These are phyloP conservation scores for Phoxinus dragarum DNA, from an alignment of 2,797 vertebrate genomes.

Conservation along the genomic window DNA sequence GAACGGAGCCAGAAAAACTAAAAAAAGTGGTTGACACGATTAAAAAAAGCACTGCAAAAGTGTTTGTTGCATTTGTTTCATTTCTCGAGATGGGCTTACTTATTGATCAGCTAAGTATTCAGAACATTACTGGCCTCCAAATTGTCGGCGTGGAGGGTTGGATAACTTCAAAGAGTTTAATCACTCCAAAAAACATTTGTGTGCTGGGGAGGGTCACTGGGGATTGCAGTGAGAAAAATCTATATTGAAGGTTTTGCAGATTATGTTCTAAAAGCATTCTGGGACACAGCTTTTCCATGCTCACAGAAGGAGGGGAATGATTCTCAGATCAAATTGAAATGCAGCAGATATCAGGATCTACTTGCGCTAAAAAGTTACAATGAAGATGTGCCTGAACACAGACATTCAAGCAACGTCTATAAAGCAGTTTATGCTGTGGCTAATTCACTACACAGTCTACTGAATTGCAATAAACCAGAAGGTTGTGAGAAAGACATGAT, in stretches of 20 bases:
- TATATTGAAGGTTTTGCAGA: conserved; percentile 70
- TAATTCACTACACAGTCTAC: conserved; percentile 71
- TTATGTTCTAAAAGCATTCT: conserved; percentile 72
- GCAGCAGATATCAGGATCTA: conserved; percentile 67
- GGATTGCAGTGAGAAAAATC: conserved; percentile 74
- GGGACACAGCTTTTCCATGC: conserved; percentile 71
- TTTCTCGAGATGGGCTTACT: conserved; percentile 73
- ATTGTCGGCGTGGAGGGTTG: conserved; percentile 78
- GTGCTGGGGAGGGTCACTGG: conserved; percentile 75
- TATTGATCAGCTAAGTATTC: conserved; percentile 68
- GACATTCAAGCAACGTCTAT: conserved; percentile 76
- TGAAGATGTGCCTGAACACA: conserved; percentile 73
- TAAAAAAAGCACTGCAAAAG: conserved; percentile 69
- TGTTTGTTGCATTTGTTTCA: conserved; percentile 75
- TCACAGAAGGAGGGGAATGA: not conserved
- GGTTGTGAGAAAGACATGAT: conserved; percentile 66
- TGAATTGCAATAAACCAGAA: conserved; percentile 65
- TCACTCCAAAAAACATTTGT: conserved; percentile 71
- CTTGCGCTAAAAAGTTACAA: conserved; percentile 62
- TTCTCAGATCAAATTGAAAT: conserved; percentile 38
- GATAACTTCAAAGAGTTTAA: conserved; percentile 76
- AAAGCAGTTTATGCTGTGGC: conserved; percentile 78
- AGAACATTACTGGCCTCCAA: conserved; percentile 75
- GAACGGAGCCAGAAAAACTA: conserved; percentile 70
- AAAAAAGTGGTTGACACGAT: conserved; percentile 73